Evolutionary conservation across 2,113 vertebrate genomes (phyloP).

Genomic region (Sander lucioperca): DNA sequence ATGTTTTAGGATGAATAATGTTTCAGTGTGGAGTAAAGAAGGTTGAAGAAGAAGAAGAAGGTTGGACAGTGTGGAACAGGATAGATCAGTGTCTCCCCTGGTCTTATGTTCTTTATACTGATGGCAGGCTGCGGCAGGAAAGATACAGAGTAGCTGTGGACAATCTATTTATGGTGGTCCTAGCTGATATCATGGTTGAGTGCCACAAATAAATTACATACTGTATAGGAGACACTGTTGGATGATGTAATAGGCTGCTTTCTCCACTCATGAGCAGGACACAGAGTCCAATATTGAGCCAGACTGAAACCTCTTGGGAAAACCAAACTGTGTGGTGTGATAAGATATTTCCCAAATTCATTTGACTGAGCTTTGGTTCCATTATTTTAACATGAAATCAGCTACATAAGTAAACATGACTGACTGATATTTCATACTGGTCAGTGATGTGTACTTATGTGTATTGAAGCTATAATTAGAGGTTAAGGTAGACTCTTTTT

Average conservation of each 20-base stretch:
- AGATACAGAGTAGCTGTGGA: conserved; percentile 47
- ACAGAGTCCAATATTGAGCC: conserved; percentile 42
- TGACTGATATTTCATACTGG: not conserved
- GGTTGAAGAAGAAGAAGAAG: no score
- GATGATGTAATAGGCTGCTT: conserved; percentile 61
- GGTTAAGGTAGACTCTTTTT: not conserved
- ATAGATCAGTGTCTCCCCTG: conserved; percentile 27
- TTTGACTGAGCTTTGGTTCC: conserved; percentile 17
- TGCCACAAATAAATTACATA: conserved; percentile 66
- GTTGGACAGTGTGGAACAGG: conserved; percentile 10
- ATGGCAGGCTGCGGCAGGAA: conserved; percentile 47
- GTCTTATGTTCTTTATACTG: conserved; percentile 61
- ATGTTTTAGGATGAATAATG: not conserved
- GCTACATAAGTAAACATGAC: not conserved
- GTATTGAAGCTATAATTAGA: conserved; percentile 12
- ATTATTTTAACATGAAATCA: conserved; percentile 12
- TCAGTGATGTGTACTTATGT: conserved; percentile 17
- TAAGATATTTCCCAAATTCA: conserved; percentile 2
- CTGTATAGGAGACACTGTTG: conserved; percentile 58
- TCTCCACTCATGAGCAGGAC: conserved; percentile 30
- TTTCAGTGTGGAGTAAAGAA: not conserved
- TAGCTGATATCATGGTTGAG: conserved; percentile 66
- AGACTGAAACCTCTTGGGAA: conserved; percentile 10
- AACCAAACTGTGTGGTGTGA: conserved; percentile 14
- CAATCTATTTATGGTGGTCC: conserved; percentile 69